Conservation (phyloP, 2,113 vertebrate genomes). For the Zosterops pallidus region DNA sequence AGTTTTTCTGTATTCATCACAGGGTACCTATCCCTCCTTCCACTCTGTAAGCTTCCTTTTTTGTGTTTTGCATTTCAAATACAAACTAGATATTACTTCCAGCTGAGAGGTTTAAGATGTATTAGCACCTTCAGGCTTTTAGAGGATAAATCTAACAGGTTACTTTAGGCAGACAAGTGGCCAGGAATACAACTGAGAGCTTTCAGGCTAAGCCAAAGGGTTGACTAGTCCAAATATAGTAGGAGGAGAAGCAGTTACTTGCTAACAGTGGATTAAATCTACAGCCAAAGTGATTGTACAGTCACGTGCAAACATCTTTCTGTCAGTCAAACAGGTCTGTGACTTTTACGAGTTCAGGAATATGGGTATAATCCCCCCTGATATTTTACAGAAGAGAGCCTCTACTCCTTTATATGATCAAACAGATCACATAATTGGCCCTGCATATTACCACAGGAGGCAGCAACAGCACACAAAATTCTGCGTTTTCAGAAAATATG, state of each 20-base stretch:
- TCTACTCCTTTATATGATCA: not conserved
- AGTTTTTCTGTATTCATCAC: not conserved
- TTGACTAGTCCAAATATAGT: not conserved
- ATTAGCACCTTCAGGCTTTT: not conserved
- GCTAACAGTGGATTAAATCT: not conserved
- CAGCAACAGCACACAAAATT: not conserved
- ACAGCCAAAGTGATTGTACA: not conserved
- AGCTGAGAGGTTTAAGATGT: not conserved
- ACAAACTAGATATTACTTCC: not conserved
- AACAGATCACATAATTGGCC: not conserved
- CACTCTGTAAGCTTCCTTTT: not conserved
- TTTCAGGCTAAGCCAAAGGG: not conserved
- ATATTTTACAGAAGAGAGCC: not conserved
- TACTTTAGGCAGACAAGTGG: not conserved
- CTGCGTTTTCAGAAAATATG: accelerated
- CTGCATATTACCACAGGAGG: not conserved
- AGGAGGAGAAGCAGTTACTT: not conserved
- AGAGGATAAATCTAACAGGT: not conserved
- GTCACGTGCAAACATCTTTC: not conserved
- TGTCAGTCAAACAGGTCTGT: not conserved
- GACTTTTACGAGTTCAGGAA: not conserved
- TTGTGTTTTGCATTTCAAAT: not conserved
- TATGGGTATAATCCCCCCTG: accelerated
- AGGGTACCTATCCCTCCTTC: not conserved
- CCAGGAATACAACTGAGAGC: not conserved